Conservation (phyloP, 2,113 vertebrate genomes). For the Carlito syrichta region DNA sequence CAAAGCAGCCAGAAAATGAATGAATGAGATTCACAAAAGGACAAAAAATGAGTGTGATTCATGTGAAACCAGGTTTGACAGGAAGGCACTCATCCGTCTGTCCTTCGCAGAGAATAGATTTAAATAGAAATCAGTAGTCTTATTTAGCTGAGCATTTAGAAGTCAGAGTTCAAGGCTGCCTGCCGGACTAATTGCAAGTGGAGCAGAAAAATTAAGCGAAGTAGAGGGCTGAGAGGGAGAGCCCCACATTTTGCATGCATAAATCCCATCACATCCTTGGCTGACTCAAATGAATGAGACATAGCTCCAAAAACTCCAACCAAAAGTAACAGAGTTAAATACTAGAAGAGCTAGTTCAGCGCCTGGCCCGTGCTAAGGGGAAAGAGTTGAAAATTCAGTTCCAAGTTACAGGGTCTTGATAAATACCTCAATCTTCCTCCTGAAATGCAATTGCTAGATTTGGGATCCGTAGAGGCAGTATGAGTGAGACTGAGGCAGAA, state of each 20-base stretch:
- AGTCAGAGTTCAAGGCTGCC: background rate
- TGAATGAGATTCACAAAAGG: background rate
- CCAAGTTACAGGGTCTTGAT: background rate
- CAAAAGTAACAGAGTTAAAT: background rate
- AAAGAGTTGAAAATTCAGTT: background rate
- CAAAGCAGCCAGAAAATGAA: background rate
- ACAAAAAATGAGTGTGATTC: background rate
- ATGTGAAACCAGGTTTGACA: background rate
- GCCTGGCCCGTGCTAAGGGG: background rate
- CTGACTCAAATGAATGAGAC: background rate
- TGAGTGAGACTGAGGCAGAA: background rate
- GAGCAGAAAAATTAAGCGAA: background rate
- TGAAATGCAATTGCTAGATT: background rate
- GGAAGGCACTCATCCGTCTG: background rate
- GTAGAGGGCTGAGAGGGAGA: background rate
- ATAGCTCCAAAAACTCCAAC: background rate
- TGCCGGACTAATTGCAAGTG: background rate
- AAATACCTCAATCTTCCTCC: background rate
- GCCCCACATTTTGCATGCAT: background rate
- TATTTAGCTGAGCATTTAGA: background rate
- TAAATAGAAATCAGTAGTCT: background rate
- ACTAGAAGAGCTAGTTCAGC: no score
- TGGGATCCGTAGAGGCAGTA: background rate
- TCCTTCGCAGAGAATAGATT: background rate
- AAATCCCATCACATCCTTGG: background rate